Evolutionary conservation across 2,797 vertebrate genomes (phyloP).

Genomic region (Hapalemur alaotrensis): DNA sequence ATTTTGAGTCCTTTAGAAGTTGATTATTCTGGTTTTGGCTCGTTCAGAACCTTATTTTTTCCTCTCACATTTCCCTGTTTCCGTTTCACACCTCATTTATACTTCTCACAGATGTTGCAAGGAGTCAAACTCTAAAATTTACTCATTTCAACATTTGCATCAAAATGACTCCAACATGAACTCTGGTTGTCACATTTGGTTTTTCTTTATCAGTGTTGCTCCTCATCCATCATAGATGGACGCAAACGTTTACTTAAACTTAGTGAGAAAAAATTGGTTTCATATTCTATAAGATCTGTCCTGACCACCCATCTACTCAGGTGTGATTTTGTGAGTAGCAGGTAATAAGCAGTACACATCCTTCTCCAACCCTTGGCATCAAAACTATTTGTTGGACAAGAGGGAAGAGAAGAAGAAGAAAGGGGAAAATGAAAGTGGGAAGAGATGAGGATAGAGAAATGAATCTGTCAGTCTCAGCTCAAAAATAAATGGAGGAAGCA

Average conservation of each 20-base stretch:
- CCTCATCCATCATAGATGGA: background rate
- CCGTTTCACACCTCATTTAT: constrained; percentile 34
- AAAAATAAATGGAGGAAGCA: constrained; percentile 36
- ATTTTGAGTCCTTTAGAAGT: background rate
- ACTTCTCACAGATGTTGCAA: constrained; percentile 15
- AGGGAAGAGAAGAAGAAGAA: background rate
- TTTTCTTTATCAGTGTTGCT: background rate
- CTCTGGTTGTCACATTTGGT: background rate
- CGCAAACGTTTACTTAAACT: background rate
- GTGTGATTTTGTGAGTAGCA: background rate
- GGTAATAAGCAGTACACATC: background rate
- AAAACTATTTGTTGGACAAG: background rate
- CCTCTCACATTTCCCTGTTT: background rate
- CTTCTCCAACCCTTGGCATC: background rate
- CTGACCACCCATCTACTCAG: background rate
- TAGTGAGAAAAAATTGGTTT: background rate
- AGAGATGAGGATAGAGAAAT: background rate
- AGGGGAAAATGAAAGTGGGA: background rate
- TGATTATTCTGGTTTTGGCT: background rate
- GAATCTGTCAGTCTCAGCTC: background rate
- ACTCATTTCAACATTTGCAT: background rate
- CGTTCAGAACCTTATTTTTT: background rate
- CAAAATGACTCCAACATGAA: background rate
- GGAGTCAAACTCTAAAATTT: background rate
- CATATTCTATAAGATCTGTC: background rate